Base-by-base conservation (phyloP, 2,113 vertebrate species). In the Pica pica region DNA sequence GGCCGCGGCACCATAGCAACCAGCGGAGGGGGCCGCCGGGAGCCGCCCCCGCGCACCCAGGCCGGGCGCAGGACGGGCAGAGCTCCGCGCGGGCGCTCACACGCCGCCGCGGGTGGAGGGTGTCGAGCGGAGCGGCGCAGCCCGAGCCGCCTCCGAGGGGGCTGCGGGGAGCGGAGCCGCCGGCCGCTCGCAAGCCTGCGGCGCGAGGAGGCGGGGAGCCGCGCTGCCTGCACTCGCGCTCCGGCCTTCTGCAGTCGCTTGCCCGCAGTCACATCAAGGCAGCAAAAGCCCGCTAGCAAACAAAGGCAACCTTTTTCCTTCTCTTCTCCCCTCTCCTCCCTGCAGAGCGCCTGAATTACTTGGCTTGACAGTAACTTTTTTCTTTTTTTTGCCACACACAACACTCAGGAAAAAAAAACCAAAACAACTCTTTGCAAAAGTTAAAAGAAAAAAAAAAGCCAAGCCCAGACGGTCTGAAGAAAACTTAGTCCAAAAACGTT, bases 1-100 rank as follows among this genome's bases (percentile, higher is more conserved):
- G 98, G 95, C 93, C 97, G 94, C 87, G 85, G 93, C 93, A 98
- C 98, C 99, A 99, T 99, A 96, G 97, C 96, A 97, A 97, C 97
- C 83, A 88, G 87, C 95, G 55, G 79, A 31, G 68, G 33, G 57
- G 57, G 31, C 69, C 27, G 52, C 28, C 59, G 39, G 76, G 68
- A 67, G 57, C 64, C 76, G 78, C 52, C 76, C 27, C 55, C 59
- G 79, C 46, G 46, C 81, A 50, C 28, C 63, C 30, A 37, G 41
- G 39, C 14, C 61, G 37, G 46, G 26, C 65, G 23, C 64, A 18
- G 35, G 26, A 30, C 53, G n/a, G 44, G 53, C 31, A 64, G 52
- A 47, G 60, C 26, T 10, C 31, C 6, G 30, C 17, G n/a, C 21
- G 53, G 78, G 24, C 11, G 28, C 31, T 33, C 20, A 22, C 35